A percentile compares a stretch with the other conserved stretches of the same genome.
Conservation (phyloP, 1,140 invertebrate genomes). For the Copidosoma floridanum region DNA sequence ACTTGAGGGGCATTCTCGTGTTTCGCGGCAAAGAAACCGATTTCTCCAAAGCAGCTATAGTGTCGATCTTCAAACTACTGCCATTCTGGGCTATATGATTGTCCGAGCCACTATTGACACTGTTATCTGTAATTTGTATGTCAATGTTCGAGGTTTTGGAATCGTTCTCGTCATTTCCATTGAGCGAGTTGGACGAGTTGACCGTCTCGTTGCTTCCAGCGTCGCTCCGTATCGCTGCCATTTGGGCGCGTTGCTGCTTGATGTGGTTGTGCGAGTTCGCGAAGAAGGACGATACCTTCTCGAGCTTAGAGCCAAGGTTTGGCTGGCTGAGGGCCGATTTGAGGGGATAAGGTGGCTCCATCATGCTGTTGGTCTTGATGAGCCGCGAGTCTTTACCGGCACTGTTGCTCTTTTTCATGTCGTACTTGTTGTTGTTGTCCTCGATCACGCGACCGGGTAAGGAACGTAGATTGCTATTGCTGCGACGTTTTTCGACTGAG, state of each 20-base stretch:
- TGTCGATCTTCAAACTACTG: conserved; percentile 40
- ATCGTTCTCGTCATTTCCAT: conserved; percentile 48
- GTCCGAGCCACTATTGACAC: conserved; percentile 15
- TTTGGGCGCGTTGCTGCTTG: conserved; percentile 55
- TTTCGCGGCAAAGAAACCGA: conserved; percentile 46
- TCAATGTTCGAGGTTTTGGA: conserved; percentile 52
- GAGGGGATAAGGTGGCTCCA: conserved; percentile 47
- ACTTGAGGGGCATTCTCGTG: conserved; percentile 52
- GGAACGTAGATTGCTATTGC: conserved; percentile 46
- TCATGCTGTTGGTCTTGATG: conserved; percentile 35
- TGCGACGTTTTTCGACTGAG: conserved; percentile 52
- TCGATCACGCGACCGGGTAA: conserved; percentile 59
- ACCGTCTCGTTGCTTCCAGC: conserved; percentile 30
- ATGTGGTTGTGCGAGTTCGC: conserved; percentile 67
- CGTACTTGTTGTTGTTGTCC: conserved; percentile 55
- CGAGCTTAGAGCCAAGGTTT: conserved; percentile 49
- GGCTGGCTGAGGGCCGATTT: conserved; percentile 56
- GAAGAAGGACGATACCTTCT: conserved; percentile 62
- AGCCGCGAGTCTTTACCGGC: conserved; percentile 45
- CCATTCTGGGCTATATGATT: conserved; percentile 30
- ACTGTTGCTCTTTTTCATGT: conserved; percentile 53
- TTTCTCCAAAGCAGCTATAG: conserved; percentile 39
- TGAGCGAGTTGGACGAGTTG: conserved; percentile 27
- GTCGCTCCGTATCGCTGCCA: conserved; percentile 42
- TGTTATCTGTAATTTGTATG: conserved; percentile 49